Evolutionary conservation across 2,797 vertebrate genomes (phyloP).

Genomic region (Trematomus bernacchii): DNA sequence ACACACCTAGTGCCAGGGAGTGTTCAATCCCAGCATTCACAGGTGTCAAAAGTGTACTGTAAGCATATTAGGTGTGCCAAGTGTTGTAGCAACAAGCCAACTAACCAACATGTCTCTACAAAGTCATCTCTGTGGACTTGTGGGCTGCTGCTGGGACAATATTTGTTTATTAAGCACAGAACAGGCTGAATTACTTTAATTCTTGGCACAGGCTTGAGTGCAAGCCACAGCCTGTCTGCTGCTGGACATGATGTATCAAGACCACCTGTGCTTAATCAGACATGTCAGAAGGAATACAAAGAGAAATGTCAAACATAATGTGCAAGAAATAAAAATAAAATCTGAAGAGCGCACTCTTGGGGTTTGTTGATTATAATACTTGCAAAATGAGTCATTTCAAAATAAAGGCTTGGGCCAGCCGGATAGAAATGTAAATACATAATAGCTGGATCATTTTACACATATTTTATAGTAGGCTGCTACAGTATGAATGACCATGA

Average conservation of each 20-base stretch:
- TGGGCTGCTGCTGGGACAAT: conserved; percentile 47
- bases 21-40: conserved; percentile 65
- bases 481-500: conserved; percentile 16
- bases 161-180: conserved; percentile 72
- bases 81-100: conserved; percentile 66
- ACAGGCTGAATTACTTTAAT: conserved; percentile 75
- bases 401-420: conserved; percentile 18
- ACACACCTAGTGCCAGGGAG: conserved; percentile 55
- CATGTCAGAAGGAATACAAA: conserved; percentile 15
- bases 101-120: conserved; percentile 80
- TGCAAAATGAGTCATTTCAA: conserved; percentile 24
- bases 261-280: conserved; percentile 65
- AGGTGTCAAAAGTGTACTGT: conserved; percentile 66
- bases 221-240: conserved; percentile 77
- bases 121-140: conserved; percentile 64
- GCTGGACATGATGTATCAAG: conserved; percentile 69
- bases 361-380: neutral
- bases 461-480: neutral
- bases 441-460: conserved; percentile 14
- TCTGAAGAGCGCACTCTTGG: neutral
- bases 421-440: neutral
- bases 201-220: conserved; percentile 66
- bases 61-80: conserved; percentile 62
- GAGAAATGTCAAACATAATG: conserved; percentile 34
- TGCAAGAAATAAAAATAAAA: conserved; percentile 17